Conservation (phyloP, 2,797 vertebrate species). For the Melanotaenia nigrans region DNA sequence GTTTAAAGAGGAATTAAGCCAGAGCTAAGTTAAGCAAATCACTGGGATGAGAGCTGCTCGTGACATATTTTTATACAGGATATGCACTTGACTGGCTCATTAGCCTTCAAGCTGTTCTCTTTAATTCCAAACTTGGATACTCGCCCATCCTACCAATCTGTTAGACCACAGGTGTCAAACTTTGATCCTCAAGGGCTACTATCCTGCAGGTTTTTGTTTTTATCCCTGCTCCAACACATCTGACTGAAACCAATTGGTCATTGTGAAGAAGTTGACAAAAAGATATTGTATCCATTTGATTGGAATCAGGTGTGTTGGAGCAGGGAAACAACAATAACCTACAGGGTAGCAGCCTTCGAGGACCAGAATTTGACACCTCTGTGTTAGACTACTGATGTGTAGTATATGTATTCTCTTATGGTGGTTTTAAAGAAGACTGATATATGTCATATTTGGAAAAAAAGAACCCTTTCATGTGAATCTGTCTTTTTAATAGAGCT, state of each 20-base stretch:
- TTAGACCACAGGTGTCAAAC: constrained; percentile 6
- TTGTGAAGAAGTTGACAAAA: no score
- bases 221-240: no score
- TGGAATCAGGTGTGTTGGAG: no score
- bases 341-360: no score
- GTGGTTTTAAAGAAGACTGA: constrained; percentile 15
- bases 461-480: no score
- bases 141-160: constrained; percentile 46
- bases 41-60: constrained; percentile 51
- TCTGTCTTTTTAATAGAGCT: no score
- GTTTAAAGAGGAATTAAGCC: constrained; percentile 57
- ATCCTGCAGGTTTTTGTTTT: no score
- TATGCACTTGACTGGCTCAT: constrained; percentile 76
- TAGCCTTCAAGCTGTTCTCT: constrained; percentile 73
- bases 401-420: constrained; percentile 18
- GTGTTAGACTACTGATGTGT: constrained; percentile 20
- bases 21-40: constrained; percentile 50
- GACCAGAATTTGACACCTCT: no score
- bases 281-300: no score
- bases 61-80: constrained; percentile 74
- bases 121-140: constrained; percentile 58
- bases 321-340: no score
- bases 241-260: no score
- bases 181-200: no score
- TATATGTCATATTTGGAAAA: constrained; percentile 3